Evolutionary conservation across 2,797 vertebrate genomes (phyloP), one percentile per base, ranked within the genome.

Genomic region (Lepilemur ruficaudatus): DNA sequence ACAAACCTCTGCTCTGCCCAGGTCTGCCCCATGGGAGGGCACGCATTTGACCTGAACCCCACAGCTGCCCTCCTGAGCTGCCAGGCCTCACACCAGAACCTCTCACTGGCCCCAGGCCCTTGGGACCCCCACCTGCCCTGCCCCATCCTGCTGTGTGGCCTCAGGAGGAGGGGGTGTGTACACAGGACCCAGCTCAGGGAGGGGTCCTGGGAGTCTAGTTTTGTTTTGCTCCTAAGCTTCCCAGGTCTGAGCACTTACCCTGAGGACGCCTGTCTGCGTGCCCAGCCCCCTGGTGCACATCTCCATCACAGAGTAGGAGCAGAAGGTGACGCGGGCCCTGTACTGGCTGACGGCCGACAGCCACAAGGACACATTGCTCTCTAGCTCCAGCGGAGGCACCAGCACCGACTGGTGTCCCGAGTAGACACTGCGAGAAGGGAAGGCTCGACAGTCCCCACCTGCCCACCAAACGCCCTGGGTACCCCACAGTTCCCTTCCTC

Each of bases 291-390:
- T 99, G 98, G 99, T 99, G 98, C 99, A 99, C 99, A 99, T 99
- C 98, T 99, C 99, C 99, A 99, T 99, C 93, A 99, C 99, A 0
- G 99, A 99, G 96, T 99, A 99, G 0, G 99, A 99, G 98, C 99
- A 99, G 99, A 99, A 99, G 3, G 99, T 99, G 97, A 99, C 99
- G 0, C 99, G 99, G 30, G 99, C 99, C 98, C 99, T 99, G 98
- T 99, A 99, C 98, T 99, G 99, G 98, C 99, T 99, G 93, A 99
- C 99, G 0, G 99, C 99, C 0, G 99, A 98, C 30, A 99, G 98
- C 99, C 99, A 99, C 93, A 99, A 98, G 9, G 99, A 99, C 35
- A 99, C 99, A 0, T 99, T 99, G 97, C 98, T 99, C 98, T 99
- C 99, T 97, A 99, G 98, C 98, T 99, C 99, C 97, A 99, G 99